Base-by-base conservation (phyloP, 1,140 invertebrate genomes). In the Cataglyphis hispanica region DNA sequence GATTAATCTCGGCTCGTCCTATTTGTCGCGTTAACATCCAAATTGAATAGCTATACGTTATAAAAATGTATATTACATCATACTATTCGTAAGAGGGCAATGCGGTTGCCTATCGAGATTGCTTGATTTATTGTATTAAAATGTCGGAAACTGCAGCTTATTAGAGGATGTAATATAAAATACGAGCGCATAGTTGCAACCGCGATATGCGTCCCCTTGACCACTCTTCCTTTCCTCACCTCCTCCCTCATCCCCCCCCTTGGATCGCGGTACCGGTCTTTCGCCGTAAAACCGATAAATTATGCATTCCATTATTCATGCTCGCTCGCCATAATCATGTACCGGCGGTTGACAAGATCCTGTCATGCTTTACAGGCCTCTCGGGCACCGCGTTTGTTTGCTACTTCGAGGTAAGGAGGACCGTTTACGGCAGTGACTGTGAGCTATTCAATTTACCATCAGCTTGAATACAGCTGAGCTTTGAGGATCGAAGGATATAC, bases 301-400 rank as follows among this genome's bases (percentile, higher is more conserved):
- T 93, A 94, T 93, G 90, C 91, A 91, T 92, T 91, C 86, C 91
- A 93, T 94, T 93, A 94, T 93, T 93, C 91, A 93, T 92, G 91
- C 89, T 86, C 91, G 86, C 77, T 87, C 91, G 91, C 86, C 91
- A 91, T 93, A 93, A 93, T 93, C 92, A 90, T 91, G 92, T 86
- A 89, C 88, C 46, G 91, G 90, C 91, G 89, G 91, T 93, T 93
- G 92, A 94, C 93, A 93, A 93, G 92, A 93, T 93, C 88, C 91
- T 90, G 89, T 90, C 89, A 89, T 88, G 90, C 87, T 91, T 90
- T 91, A 91, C 86, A 78, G 85, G 69, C 80, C 80, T 67, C 69
- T 70, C 80, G 80, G 80, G 72, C 67, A 81, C 75, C 60, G 60
- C 80, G 74, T 76, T 84, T 85, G 50, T 72, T 86, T 64, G 69